Base-by-base conservation (phyloP, 2,888 invertebrate species). In the Drosophila tanythrix region DNA sequence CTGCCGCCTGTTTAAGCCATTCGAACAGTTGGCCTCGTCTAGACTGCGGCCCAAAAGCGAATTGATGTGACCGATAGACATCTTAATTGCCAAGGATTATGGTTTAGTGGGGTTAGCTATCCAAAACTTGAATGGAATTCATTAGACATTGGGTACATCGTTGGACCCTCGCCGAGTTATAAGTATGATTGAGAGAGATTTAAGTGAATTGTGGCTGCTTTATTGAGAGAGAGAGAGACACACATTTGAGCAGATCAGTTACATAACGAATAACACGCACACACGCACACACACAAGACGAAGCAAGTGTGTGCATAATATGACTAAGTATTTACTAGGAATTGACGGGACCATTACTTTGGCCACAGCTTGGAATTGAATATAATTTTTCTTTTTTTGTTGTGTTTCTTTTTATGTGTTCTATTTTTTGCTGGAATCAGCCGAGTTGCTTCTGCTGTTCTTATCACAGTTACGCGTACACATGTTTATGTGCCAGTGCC, bases 81-180 rank as follows among this genome's bases (percentile, higher is more conserved):
- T 85, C 90, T 89, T 85, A 89, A 85, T 85, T 88, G 74, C 68
- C 13, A 29, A 46, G 88, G 90, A 88, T 84, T 89, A 88, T 76
- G 88, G 76, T 70, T 73, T 69, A 68, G 63, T 61, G 59, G 40
- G 55, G 60, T 52, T 70, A 62, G 62, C 59, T 52, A 15, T 71
- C 52, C 33, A 33, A 58, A 63, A 40, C 71, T 60, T 55, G 52
- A 50, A 80, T 64, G 59, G 50, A 52, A 59, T 62, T 63, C 60
- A 77, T 77, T 79, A 59, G 66, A 25, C 25, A 62, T 46, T 38
- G 48, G 31, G 15, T 10, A 5, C 27, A 8, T 27, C 18, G 27
- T 18, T 4, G 56, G 36, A 25, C 50, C 51, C 51, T 18, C 31
- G 35, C 27, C 29, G 21, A 53, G 31, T n/a, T 11, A 53, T 27